Percentiles rank a stretch among this genome's conserved stretches.
phyloP scores from a whole-genome alignment of 1,140 invertebrate species.

The Camponotus vicinus region DNA sequence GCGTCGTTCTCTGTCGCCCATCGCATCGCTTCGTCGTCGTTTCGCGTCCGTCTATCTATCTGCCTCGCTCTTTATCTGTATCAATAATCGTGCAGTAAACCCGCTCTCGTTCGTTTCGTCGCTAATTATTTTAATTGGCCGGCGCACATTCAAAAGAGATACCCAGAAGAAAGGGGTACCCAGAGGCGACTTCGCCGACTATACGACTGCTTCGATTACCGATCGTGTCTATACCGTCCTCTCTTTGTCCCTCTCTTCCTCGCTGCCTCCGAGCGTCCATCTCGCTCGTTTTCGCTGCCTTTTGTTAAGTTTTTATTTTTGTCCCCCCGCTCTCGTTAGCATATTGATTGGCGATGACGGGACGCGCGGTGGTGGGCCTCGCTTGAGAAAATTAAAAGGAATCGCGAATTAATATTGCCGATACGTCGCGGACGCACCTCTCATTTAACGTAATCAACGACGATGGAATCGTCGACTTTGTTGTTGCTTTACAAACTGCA shows the following conservation, averaged over 20 bases:
- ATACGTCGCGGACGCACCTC: conserved; percentile 2
- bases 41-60: conserved; percentile 53
- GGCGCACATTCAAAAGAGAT: conserved; percentile 77
- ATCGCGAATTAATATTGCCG: conserved; percentile 79
- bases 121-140: conserved; percentile 80
- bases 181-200: conserved; percentile 58
- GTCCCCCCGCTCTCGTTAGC: conserved; percentile 80
- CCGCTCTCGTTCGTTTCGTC: conserved; percentile 75
- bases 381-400: conserved; percentile 78
- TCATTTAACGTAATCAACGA: conserved; percentile 38
- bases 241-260: conserved; percentile 13
- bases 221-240: conserved; percentile 53
- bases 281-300: conserved; percentile 37
- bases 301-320: conserved; percentile 47
- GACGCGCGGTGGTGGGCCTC: conserved; percentile 72
- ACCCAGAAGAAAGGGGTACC: conserved; percentile 65
- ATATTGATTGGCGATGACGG: conserved; percentile 86
- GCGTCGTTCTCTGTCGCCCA: conserved; percentile 8
- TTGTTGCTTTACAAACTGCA: conserved; percentile 1
- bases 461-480: conserved; percentile 24
- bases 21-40: neutral
- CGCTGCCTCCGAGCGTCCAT: neutral
- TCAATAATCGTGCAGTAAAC: conserved; percentile 72
- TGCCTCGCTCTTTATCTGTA: conserved; percentile 67
- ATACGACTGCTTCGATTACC: conserved; percentile 69